Evolutionary conservation across 1,140 invertebrate species (phyloP), one percentile per base, ranked within the genome.

Genomic region (Manduca sexta): DNA sequence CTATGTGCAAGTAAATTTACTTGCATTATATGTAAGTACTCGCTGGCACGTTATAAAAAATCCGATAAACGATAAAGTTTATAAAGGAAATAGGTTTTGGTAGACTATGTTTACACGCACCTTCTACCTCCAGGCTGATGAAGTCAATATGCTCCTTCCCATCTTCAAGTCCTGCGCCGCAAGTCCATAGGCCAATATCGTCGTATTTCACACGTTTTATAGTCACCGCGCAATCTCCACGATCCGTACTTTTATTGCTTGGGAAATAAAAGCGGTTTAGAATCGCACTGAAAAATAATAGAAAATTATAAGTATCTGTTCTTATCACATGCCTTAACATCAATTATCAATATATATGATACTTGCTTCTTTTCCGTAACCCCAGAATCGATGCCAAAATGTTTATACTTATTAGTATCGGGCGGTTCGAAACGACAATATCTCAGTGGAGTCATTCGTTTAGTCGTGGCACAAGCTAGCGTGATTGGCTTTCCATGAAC

Each of bases 401-500:
- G 65, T 11, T 31, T 52, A 1, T 64, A 75, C 17, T 64, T 71
- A 0, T n/a, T n/a, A n/a, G n/a, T n/a, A n/a, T n/a, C n/a, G n/a
- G 81, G 81, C 7, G 78, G 74, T 45, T 81, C 81, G 31, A 84
- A 84, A 0, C 81, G 60, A 21, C 81, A 84, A 42, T 84, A 84
- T 3, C 60, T 78, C 0, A 84, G 41, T 0, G 81, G 69, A 1
- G 56, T 55, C 7, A 69, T 45, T 1, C 63, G 69, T 15, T 59
- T 62, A 0, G 69, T 73, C 5, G 81, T 74, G 0, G 63, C 64
- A 41, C 81, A 84, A 0, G 53, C 45, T 13, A 84, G 34, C 0
- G 72, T 81, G 0, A 74, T 51, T 3, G 64, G 17, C 18, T 69
- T 73, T 3, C 61, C 66, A 10, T 74, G 63, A 2, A 65, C 45